These are phyloP conservation scores for Aquatica leii DNA, from an alignment of 2,888 invertebrate species.

Conservation along the genomic window DNA sequence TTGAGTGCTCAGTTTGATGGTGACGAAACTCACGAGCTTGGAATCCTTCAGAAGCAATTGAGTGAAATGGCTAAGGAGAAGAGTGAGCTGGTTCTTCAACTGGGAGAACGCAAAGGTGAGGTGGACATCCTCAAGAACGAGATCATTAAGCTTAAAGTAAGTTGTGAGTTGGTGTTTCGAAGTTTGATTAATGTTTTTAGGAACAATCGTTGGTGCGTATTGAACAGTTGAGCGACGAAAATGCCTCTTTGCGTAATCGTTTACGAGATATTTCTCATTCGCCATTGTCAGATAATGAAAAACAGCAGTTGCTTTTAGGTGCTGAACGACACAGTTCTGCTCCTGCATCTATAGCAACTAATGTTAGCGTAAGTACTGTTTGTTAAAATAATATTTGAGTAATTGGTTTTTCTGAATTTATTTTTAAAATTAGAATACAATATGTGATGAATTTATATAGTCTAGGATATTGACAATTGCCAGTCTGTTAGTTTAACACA, in stretches of 20 bases:
- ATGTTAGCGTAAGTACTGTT: constrained; percentile 55
- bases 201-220: constrained; percentile 69
- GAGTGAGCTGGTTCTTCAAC: constrained; percentile 69
- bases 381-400: too few species aligned
- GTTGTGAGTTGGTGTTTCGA: constrained; percentile 3
- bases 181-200: constrained; percentile 56
- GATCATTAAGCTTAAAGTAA: constrained; percentile 74
- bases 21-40: constrained; percentile 65
- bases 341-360: constrained; percentile 76
- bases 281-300: constrained; percentile 83
- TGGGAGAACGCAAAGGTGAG: constrained; percentile 72
- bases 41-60: constrained; percentile 70
- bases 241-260: constrained; percentile 76
- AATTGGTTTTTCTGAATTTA: too few species aligned
- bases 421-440: too few species aligned
- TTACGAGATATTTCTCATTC: constrained; percentile 83
- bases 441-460: too few species aligned
- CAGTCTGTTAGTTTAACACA: too few species aligned
- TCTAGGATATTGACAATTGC: too few species aligned
- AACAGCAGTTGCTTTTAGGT: constrained; percentile 80
- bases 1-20: constrained; percentile 41
- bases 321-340: constrained; percentile 75
- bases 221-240: constrained; percentile 78
- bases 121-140: constrained; percentile 73
- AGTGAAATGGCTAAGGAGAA: constrained; percentile 72